phyloP scores from a whole-genome alignment of 2,797 vertebrate genomes.

The Fratercula arctica region DNA sequence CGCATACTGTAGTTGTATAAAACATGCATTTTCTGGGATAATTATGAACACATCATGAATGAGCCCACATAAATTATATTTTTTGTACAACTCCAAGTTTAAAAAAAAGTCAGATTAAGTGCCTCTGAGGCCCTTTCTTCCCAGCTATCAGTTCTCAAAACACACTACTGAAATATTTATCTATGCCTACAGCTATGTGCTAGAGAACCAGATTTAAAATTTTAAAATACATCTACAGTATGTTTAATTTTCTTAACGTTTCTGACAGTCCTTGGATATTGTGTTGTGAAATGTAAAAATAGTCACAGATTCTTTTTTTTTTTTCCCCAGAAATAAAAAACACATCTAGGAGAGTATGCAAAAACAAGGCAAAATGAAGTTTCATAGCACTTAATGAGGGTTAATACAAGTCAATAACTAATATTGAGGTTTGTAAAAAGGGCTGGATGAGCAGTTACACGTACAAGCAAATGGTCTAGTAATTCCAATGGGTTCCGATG shows the following conservation, averaged over 20 bases:
- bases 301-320: slow-evolving; percentile 71
- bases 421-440: slow-evolving; percentile 67
- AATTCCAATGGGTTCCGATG: slow-evolving; percentile 59
- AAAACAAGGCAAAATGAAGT: slow-evolving; percentile 78
- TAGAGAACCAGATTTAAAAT: slow-evolving; percentile 80
- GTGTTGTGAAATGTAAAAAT: slow-evolving; percentile 82
- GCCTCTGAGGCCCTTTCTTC: slow-evolving; percentile 81
- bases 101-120: slow-evolving; percentile 82
- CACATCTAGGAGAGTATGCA: slow-evolving; percentile 69
- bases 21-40: slow-evolving; percentile 90
- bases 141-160: slow-evolving; percentile 80
- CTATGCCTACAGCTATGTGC: slow-evolving; percentile 77
- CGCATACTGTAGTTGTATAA: slow-evolving; percentile 84
- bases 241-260: slow-evolving; percentile 79
- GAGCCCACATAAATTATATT: slow-evolving; percentile 89
- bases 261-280: slow-evolving; percentile 74
- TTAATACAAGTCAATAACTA: slow-evolving; percentile 75
- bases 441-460: slow-evolving; percentile 59
- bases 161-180: slow-evolving; percentile 77
- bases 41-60: slow-evolving; percentile 89
- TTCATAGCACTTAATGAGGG: slow-evolving; percentile 79
- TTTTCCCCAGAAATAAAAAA: slow-evolving; percentile 77
- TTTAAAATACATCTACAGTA: slow-evolving; percentile 86
- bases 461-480: slow-evolving; percentile 58
- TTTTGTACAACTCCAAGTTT: slow-evolving; percentile 83